Evolutionary conservation across 2,113 vertebrate species (phyloP).

Genomic region (Diadophis punctatus): DNA sequence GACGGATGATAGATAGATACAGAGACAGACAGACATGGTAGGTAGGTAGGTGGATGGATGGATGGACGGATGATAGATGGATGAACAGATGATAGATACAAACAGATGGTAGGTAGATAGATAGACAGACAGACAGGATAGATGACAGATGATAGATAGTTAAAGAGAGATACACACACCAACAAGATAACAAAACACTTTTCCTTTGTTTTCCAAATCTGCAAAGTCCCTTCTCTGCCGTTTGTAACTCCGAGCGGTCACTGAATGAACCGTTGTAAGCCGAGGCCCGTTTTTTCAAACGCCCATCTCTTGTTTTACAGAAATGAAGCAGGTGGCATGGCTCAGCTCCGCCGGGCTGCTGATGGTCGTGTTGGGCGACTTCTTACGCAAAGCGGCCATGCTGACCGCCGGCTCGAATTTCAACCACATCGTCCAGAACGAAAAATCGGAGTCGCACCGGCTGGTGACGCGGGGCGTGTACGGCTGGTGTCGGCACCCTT

Average conservation of each 20-base stretch:
- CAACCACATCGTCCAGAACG: conserved; percentile 98
- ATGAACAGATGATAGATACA: too few species aligned
- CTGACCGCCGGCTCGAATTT: conserved; percentile 97
- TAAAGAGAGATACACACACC: too few species aligned
- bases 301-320: conserved; percentile 59
- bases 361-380: conserved; percentile 91
- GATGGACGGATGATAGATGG: too few species aligned
- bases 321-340: conserved; percentile 90
- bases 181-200: not conserved
- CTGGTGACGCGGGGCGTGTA: conserved; percentile 93
- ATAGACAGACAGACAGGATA: too few species aligned
- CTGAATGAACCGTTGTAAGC: not conserved
- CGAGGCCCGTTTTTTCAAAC: not conserved
- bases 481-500: conserved; percentile 89
- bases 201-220: not conserved
- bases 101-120: too few species aligned
- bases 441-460: conserved; percentile 90
- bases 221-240: not conserved
- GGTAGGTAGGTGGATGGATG: too few species aligned
- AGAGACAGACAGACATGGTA: too few species aligned
- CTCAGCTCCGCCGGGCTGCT: conserved; percentile 84
- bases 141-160: too few species aligned
- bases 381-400: conserved; percentile 93
- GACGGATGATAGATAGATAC: too few species aligned
- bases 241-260: not conserved